A percentile compares a stretch with the other conserved stretches of the same genome.
Evolutionary conservation across 2,797 vertebrate species (phyloP).

Genomic region (Gymnothorax javanicus): DNA sequence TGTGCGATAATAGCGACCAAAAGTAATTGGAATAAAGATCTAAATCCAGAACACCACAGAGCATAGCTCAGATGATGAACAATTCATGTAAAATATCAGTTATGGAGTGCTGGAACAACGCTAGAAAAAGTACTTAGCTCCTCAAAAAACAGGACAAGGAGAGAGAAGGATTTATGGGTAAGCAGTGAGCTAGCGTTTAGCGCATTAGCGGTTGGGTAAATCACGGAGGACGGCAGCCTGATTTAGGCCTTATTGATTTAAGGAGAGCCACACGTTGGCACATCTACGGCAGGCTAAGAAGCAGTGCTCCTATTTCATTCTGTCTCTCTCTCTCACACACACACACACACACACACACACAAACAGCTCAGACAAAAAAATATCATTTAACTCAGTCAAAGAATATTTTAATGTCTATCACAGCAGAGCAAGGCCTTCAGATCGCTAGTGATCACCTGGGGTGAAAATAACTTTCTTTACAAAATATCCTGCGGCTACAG

Average conservation of each 20-base stretch:
- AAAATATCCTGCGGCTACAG: neutral
- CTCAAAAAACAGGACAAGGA: neutral
- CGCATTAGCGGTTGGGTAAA: conserved; percentile 61
- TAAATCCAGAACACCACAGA: too few species aligned
- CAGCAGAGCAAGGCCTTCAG: neutral
- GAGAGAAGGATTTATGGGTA: neutral
- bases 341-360: neutral
- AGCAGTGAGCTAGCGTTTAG: conserved; percentile 56
- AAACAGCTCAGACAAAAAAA: conserved; percentile 40
- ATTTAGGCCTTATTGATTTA: conserved; percentile 67
- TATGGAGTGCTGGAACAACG: neutral
- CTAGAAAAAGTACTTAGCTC: conserved; percentile 5
- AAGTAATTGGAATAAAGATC: too few species aligned
- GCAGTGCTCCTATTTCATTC: conserved; percentile 1
- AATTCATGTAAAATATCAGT: neutral
- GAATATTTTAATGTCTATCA: conserved; percentile 38
- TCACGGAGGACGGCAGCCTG: conserved; percentile 58
- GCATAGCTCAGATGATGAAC: too few species aligned
- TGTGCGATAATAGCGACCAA: too few species aligned
- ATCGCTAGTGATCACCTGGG: neutral
- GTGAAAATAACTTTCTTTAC: neutral
- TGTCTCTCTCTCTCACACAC: neutral
- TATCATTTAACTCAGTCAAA: conserved; percentile 60
- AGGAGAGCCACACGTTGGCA: conserved; percentile 43
- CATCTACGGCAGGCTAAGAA: neutral